Evolutionary conservation across 2,113 vertebrate genomes (phyloP).

Genomic region (Rhineura floridana): DNA sequence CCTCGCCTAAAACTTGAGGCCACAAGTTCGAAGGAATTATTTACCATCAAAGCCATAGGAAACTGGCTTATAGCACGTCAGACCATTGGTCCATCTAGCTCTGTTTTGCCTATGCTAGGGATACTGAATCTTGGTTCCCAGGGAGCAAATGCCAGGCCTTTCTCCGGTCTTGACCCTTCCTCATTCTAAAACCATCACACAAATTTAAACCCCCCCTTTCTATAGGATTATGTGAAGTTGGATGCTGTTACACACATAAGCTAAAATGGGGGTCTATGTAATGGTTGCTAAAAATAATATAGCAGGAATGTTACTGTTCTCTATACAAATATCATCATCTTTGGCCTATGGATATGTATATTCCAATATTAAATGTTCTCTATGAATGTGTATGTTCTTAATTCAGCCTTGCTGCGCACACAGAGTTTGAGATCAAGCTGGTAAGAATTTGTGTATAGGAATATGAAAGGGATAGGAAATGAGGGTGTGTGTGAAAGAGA

Average conservation of each 20-base stretch:
- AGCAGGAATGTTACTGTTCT: neutral
- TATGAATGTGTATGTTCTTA: neutral
- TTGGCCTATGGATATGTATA: neutral
- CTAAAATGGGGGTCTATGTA: neutral
- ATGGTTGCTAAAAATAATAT: neutral
- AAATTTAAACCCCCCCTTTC: too few species aligned
- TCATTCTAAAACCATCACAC: too few species aligned
- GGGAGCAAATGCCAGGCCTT: too few species aligned
- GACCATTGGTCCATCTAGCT: neutral
- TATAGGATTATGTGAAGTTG: too few species aligned
- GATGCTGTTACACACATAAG: neutral
- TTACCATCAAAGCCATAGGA: neutral
- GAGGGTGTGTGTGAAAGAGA: neutral
- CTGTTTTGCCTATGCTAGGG: too few species aligned
- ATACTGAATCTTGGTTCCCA: too few species aligned
- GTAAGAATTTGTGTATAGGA: neutral
- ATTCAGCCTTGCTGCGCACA: neutral
- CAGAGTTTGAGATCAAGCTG: neutral
- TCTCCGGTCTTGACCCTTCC: too few species aligned
- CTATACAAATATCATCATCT: neutral
- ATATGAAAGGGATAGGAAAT: neutral
- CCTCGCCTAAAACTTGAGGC: too few species aligned
- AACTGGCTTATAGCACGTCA: neutral
- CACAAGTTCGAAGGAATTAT: neutral
- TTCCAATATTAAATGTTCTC: neutral